Percentiles rank a stretch among this genome's conserved stretches.
Conservation (phyloP, 2,113 vertebrate genomes). For the Calidris pygmaea region DNA sequence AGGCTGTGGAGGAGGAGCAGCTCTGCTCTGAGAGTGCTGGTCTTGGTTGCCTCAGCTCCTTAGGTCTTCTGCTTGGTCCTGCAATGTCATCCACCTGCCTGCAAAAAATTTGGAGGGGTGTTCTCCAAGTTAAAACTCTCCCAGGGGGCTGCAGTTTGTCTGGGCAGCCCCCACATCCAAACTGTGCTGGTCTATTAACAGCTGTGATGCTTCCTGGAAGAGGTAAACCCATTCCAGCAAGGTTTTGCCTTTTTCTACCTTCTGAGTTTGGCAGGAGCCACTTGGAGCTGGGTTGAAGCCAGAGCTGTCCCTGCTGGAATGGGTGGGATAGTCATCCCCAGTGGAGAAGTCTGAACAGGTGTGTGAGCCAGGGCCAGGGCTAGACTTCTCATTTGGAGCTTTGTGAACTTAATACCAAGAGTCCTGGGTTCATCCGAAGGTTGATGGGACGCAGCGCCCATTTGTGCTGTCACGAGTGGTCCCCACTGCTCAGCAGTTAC, state of each 20-base stretch:
- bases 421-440: not conserved
- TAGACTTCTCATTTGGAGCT: not conserved
- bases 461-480: rapidly evolving
- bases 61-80: not conserved
- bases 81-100: not conserved
- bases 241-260: not conserved
- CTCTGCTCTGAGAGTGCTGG: not conserved
- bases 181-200: not conserved
- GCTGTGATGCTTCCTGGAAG: not conserved
- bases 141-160: not conserved
- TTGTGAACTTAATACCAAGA: rapidly evolving
- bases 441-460: not conserved
- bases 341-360: not conserved
- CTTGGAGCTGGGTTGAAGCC: not conserved
- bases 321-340: not conserved
- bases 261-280: not conserved
- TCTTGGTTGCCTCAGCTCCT: not conserved
- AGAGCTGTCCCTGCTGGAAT: not conserved
- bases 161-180: not conserved
- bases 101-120: not conserved
- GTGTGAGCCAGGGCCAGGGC: not conserved
- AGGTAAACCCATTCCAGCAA: not conserved
- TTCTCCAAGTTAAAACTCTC: not conserved
- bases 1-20: not conserved
- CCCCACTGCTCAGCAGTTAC: not conserved